Base-by-base conservation (phyloP, 1,140 invertebrate species). In the Hetaerina americana region DNA sequence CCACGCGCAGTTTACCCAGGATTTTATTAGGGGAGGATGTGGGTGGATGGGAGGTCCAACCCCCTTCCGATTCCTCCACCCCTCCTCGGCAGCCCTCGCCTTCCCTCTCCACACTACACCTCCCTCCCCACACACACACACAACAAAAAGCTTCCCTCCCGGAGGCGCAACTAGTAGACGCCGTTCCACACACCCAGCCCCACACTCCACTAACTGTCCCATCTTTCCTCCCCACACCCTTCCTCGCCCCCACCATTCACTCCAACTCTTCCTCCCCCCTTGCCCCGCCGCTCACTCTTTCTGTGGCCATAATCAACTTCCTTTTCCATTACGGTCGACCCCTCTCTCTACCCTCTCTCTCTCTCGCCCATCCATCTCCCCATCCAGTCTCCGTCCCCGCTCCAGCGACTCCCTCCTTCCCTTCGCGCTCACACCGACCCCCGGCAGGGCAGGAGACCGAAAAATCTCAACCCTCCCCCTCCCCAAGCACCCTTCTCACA, bases 401-500 rank as follows among this genome's bases (percentile, higher is more conserved):
- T 8, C 66, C n/a, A n/a, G n/a, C 66, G 26, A 22, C n/a, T 67
- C 66, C 66, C 66, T 26, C 66, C 22, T 26, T 67, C 66, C 66
- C 66, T 26, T 22, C 22, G 6, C 26, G 66, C 22, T 22, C 6
- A 24, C 6, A 67, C 5, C 5, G n/a, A 26, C 66, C 66, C 66
- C 24, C 66, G n/a, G n/a, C n/a, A n/a, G n/a, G n/a, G n/a, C n/a
- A n/a, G n/a, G n/a, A n/a, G n/a, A n/a, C n/a, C n/a, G 27, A 26
- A 26, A 26, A 18, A 26, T 68, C 66, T 68, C 27, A 27, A 15
- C 24, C 25, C 66, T 22, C 66, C 5, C 24, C 25, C 66, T 22
- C 66, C 5, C 66, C n/a, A 24, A 5, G 8, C 22, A 6, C 66
- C n/a, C 75, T 24, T 74, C 71, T 25, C 71, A 73, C 0, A 72